These are phyloP conservation scores for Jordanella pulchra DNA, from an alignment of 2,797 vertebrate genomes.

Conservation along the genomic window DNA sequence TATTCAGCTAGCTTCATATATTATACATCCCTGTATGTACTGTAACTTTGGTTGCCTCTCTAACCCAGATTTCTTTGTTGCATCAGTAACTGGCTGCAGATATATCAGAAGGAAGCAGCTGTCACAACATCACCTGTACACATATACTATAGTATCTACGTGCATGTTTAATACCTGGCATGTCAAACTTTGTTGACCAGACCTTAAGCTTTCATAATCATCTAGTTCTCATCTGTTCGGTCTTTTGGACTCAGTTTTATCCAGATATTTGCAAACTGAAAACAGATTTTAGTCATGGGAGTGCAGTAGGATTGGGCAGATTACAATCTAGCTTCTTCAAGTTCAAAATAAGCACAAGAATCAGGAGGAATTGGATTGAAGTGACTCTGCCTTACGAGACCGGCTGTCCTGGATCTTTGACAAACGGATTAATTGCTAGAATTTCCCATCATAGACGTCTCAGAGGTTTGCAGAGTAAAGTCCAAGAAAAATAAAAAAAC, in stretches of 20 bases:
- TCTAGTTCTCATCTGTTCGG: too few species aligned
- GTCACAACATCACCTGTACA: neutral
- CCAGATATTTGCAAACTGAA: too few species aligned
- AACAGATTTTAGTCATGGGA: too few species aligned
- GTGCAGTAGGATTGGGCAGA: neutral
- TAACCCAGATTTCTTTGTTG: neutral
- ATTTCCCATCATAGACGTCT: too few species aligned
- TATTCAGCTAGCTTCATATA: constrained; percentile 3
- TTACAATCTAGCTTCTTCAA: neutral
- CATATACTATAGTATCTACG: neutral
- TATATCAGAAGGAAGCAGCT: constrained; percentile 1
- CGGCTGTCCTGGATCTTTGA: neutral
- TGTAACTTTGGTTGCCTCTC: neutral
- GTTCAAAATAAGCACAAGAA: neutral
- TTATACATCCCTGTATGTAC: constrained; percentile 5
- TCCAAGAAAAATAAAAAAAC: too few species aligned
- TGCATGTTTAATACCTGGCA: neutral
- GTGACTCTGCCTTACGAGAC: too few species aligned
- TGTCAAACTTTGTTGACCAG: too few species aligned
- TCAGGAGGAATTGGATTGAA: neutral
- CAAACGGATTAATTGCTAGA: neutral
- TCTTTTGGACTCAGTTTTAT: too few species aligned
- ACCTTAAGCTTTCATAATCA: too few species aligned
- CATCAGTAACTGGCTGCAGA: neutral
- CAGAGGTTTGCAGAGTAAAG: too few species aligned